These are phyloP conservation scores for Oreonectes daqikongensis DNA, from an alignment of 2,797 vertebrate species.

Conservation along the genomic window DNA sequence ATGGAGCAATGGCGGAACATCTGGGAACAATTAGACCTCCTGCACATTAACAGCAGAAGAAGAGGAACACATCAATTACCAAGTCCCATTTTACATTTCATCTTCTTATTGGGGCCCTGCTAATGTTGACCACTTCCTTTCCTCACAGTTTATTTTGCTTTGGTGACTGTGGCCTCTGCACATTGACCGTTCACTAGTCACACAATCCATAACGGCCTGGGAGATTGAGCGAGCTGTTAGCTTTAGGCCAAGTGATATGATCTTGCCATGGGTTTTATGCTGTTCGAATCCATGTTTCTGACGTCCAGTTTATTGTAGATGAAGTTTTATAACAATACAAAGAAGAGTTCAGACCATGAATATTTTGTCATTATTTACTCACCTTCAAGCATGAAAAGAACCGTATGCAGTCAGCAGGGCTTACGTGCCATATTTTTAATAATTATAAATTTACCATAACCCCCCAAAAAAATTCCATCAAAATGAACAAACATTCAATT, in stretches of 20 bases:
- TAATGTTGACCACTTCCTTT: conserved; percentile 90
- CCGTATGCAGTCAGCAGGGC: no score
- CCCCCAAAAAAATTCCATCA: no score
- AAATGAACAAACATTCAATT: no score
- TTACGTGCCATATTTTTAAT: no score
- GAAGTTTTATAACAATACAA: background rate
- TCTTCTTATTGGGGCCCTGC: conserved; percentile 82
- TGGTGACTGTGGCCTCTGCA: conserved; percentile 86
- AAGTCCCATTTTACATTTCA: conserved; percentile 79
- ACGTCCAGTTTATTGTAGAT: conserved; percentile 27
- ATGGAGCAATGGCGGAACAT: conserved; percentile 72
- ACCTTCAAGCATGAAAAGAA: no score
- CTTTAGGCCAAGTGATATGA: conserved; percentile 48
- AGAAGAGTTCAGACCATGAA: no score
- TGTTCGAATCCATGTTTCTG: conserved; percentile 36
- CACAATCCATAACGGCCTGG: conserved; percentile 77
- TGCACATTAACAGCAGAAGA: conserved; percentile 70
- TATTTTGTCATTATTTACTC: no score
- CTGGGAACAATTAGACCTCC: conserved; percentile 82
- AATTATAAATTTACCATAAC: no score
- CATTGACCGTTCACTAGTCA: conserved; percentile 75
- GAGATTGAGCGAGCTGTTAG: conserved; percentile 71
- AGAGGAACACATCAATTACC: conserved; percentile 83
- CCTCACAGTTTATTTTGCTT: conserved; percentile 93
- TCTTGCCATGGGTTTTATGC: conserved; percentile 45